Base-by-base conservation (phyloP, 2,113 vertebrate genomes). In the Triplophysa rosa region DNA sequence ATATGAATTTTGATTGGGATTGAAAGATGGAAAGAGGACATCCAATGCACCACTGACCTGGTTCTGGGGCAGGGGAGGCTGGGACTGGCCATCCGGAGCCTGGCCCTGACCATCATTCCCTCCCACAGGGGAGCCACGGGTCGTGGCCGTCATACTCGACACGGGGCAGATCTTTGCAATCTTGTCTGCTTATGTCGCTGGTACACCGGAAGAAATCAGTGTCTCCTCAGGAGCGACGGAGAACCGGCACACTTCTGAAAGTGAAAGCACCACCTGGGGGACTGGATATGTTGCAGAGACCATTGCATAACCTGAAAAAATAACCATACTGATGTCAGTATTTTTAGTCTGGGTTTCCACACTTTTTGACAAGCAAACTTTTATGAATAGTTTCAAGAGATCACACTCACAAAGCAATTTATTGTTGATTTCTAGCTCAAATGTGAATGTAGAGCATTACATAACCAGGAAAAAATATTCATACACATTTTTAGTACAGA, bases 111-210 rank as follows among this genome's bases (percentile, higher is more conserved):
- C 98, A 85, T 99, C 98, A 94, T 99, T 99, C 94, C 98, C 97
- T 94, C 98, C 98, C 92, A 99, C 97, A 16, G 98, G 98, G 96
- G 98, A 99, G 96, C 98, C 98, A 98, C 98, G 98, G 91, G 98
- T 99, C 93, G 98, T 99, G 97, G 98, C 98, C 92, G 98, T 99
- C 98, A 99, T 99, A 96, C 95, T 99, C 97, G 98, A 97, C 95
- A 98, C 95, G 86, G 97, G 97, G 95, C 97, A 99, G 95, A 99
- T 98, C 95, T 98, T 99, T 98, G 98, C 97, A 99, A 99, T 99
- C 96, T 99, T 99, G 97, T 98, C 97, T 96, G 95, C 93, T 98
- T 98, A 99, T 93, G 95, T 97, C 93, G 97, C 94, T 93, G 95
- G 95, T 88, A 94, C 92, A 87, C 95, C 92, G 90, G 96, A 95